Evolutionary conservation across 1,140 invertebrate genomes (phyloP).

Genomic region (Halyomorpha halys): DNA sequence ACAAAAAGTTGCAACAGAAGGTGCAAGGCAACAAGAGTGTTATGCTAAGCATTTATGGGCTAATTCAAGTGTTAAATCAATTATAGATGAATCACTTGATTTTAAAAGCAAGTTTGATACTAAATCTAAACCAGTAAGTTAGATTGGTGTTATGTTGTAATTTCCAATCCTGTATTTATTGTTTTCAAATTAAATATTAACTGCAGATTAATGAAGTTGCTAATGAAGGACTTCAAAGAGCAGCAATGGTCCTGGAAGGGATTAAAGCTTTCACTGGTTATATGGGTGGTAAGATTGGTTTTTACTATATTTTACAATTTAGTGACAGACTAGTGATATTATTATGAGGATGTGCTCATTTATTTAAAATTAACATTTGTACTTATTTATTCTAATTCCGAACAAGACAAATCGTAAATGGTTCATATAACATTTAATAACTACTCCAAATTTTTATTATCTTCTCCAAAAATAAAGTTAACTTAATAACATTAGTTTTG

Average conservation of each 20-base stretch:
- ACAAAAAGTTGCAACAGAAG: conserved; percentile 47
- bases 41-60: conserved; percentile 45
- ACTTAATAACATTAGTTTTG: too few species aligned
- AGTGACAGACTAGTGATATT: too few species aligned
- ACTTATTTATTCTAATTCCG: too few species aligned
- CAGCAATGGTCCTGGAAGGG: conserved; percentile 36
- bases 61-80: conserved; percentile 48
- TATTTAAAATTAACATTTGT: too few species aligned
- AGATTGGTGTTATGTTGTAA: not conserved
- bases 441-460: too few species aligned
- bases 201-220: conserved; percentile 30
- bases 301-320: not conserved
- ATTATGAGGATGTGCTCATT: too few species aligned
- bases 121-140: conserved; percentile 4
- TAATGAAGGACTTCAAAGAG: conserved; percentile 34
- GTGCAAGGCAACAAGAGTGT: conserved; percentile 45
- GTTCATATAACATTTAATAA: too few species aligned
- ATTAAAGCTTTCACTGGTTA: conserved; percentile 32
- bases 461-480: too few species aligned
- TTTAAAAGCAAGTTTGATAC: conserved; percentile 10
- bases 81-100: conserved; percentile 33
- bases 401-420: too few species aligned
- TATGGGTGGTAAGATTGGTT: conserved; percentile 12
- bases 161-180: not conserved
- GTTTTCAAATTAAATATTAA: not conserved